A percentile compares a stretch with the other conserved stretches of the same genome.
phyloP scores from a whole-genome alignment of 2,113 vertebrate genomes.

The Sinocyclocheilus anshuiensis region DNA sequence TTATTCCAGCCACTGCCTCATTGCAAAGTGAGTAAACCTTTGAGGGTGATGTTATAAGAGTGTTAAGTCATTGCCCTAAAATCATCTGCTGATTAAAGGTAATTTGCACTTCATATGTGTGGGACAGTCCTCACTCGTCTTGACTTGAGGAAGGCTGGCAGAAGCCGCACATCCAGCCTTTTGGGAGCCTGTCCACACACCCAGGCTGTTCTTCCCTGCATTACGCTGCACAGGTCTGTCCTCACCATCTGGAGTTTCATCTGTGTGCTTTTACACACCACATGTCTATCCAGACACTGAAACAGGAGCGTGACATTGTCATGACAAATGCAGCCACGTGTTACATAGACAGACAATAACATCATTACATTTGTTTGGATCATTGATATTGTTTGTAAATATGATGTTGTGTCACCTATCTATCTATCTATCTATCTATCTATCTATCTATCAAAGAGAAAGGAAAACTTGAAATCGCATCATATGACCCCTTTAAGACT shows the following conservation, averaged over 20 bases:
- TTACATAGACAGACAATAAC: conserved; percentile 11
- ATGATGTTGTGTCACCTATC: background rate
- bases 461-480: no score
- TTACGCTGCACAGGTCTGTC: conserved; percentile 80
- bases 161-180: conserved; percentile 81
- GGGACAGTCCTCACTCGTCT: conserved; percentile 83
- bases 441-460: no score
- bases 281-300: conserved; percentile 22
- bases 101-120: conserved; percentile 65
- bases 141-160: conserved; percentile 78
- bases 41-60: background rate
- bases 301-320: conserved; percentile 26
- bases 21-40: background rate
- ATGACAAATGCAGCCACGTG: conserved; percentile 4
- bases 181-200: conserved; percentile 84
- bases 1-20: background rate
- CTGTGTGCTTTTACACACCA: conserved; percentile 26
- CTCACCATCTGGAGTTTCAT: conserved; percentile 24
- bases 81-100: conserved; percentile 11
- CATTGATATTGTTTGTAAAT: conserved; percentile 12
- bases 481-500: background rate
- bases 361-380: conserved; percentile 22
- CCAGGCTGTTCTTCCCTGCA: conserved; percentile 81
- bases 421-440: background rate
- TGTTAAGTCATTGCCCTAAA: background rate